Percentiles rank a stretch among this genome's conserved stretches.
Evolutionary conservation across 2,888 invertebrate genomes (phyloP).

Genomic region (Cenopis cana): DNA sequence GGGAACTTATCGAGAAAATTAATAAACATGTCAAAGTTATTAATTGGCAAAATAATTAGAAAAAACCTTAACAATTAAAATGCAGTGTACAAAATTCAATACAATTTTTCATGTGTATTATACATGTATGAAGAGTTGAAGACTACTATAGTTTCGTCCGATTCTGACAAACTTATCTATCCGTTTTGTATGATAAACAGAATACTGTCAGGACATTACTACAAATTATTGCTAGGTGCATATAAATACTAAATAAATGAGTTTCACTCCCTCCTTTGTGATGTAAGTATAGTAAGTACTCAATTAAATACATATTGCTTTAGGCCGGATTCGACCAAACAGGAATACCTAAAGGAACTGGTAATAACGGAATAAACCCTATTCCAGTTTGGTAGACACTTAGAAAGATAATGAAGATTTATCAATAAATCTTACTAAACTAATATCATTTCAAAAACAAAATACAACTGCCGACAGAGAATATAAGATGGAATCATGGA

Average conservation of each 20-base stretch:
- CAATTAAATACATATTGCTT: background rate
- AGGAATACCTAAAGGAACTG: no score
- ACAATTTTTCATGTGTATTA: background rate
- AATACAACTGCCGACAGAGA: no score
- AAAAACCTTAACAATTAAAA: constrained; percentile 1
- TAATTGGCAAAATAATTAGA: background rate
- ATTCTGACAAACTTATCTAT: background rate
- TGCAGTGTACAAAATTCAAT: background rate
- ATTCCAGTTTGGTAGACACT: background rate
- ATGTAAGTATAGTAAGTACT: constrained; percentile 6
- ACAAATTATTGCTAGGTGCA: background rate
- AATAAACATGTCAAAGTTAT: constrained; percentile 11
- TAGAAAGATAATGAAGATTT: background rate
- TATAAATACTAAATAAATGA: constrained; percentile 3
- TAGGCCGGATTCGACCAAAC: no score
- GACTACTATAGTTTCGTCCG: background rate
- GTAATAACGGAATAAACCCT: no score
- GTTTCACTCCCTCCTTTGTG: constrained; percentile 7
- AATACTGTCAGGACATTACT: background rate
- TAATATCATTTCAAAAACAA: background rate
- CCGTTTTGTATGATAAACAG: background rate
- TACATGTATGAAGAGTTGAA: no score
- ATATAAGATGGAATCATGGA: no score
- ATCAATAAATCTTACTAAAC: background rate
- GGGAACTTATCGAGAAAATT: background rate